A percentile compares a stretch with the other conserved stretches of the same genome.
Evolutionary conservation across 2,113 vertebrate genomes (phyloP).

Genomic region (Pluvialis apricaria): DNA sequence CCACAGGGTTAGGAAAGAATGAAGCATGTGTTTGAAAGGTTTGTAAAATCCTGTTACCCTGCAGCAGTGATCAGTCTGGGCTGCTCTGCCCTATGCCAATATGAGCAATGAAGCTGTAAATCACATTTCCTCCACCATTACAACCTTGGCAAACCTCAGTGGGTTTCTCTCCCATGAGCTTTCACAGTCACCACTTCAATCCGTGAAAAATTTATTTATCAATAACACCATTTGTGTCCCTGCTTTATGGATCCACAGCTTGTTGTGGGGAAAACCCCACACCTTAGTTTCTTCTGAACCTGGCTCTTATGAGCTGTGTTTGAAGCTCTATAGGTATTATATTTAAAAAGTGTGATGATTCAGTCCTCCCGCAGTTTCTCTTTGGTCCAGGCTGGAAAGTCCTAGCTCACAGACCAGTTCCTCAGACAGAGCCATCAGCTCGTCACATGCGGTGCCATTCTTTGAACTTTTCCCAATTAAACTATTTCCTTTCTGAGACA

Average conservation of each 20-base stretch:
- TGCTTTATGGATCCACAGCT: background rate
- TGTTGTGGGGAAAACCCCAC: background rate
- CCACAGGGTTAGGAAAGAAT: background rate
- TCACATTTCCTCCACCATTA: background rate
- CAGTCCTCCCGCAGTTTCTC: background rate
- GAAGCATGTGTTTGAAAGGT: background rate
- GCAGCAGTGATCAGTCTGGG: background rate
- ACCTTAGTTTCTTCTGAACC: background rate
- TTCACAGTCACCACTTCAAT: background rate
- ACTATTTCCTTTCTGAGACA: background rate
- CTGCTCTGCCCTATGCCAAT: background rate
- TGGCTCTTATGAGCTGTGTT: background rate
- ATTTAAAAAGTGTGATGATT: background rate
- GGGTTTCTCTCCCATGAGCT: background rate
- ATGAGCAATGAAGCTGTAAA: background rate
- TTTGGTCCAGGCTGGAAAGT: background rate
- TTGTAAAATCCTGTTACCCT: background rate
- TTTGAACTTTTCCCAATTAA: background rate
- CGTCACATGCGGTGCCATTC: background rate
- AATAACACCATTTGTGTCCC: background rate
- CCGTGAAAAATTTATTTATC: background rate
- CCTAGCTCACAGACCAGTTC: background rate
- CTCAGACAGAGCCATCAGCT: background rate
- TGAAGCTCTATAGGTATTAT: background rate
- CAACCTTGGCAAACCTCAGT: background rate